phyloP scores from a whole-genome alignment of 2,888 invertebrate species.

The Tipula unca region DNA sequence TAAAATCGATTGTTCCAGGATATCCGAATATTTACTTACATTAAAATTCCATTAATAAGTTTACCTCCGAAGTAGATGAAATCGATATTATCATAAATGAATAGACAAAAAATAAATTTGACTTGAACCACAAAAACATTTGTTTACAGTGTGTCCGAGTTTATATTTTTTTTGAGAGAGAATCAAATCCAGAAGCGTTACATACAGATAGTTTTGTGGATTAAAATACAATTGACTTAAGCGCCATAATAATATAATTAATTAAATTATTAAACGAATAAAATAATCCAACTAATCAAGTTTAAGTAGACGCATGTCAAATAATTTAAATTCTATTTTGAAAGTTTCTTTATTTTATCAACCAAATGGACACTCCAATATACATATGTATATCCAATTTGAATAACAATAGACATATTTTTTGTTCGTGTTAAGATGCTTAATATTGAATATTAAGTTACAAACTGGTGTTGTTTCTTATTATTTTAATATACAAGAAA shows the following conservation, averaged over 20 bases:
- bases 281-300: constrained; percentile 1
- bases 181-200: background rate
- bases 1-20: background rate
- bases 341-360: background rate
- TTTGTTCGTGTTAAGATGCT: background rate
- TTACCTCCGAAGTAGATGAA: background rate
- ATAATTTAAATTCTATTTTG: background rate
- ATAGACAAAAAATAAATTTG: no score
- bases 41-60: background rate
- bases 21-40: background rate
- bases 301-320: background rate
- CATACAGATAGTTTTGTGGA: background rate
- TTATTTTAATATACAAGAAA: background rate
- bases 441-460: background rate
- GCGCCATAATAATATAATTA: background rate
- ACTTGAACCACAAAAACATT: no score
- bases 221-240: background rate
- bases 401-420: background rate
- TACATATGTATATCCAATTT: background rate
- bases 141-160: background rate
- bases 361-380: constrained; percentile 2
- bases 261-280: constrained; percentile 9
- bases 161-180: no score
- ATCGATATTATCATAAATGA: background rate
- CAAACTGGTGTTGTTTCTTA: background rate